These are phyloP conservation scores for Dromius quadrimaculatus DNA, from an alignment of 2,888 invertebrate genomes.

Conservation along the genomic window DNA sequence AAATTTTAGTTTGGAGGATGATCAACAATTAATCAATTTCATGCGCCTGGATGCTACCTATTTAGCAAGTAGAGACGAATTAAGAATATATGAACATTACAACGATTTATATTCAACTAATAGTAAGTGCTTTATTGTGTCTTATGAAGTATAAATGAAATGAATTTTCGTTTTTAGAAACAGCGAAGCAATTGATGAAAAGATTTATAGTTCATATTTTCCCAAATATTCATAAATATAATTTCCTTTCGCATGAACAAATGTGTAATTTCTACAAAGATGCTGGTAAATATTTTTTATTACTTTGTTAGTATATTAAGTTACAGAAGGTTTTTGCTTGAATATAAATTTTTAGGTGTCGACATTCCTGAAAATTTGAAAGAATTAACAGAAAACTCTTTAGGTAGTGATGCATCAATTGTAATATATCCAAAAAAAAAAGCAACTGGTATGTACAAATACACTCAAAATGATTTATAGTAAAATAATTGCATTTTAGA, in stretches of 20 bases:
- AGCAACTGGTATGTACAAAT: neutral
- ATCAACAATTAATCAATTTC: neutral
- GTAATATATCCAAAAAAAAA: neutral
- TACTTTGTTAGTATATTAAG: neutral
- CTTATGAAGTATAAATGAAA: neutral
- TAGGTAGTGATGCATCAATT: too few species aligned
- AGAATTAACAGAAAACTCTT: neutral
- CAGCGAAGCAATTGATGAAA: neutral
- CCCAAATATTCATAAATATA: conserved; percentile 3
- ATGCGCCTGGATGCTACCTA: neutral
- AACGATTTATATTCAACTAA: neutral
- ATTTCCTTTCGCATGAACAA: neutral
- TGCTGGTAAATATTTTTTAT: neutral
- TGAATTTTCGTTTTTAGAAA: neutral
- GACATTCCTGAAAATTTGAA: neutral
- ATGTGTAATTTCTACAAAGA: neutral
- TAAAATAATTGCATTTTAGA: too few species aligned
- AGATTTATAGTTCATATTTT: conserved; percentile 9
- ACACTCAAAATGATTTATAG: too few species aligned
- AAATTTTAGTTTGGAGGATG: neutral
- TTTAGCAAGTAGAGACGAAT: neutral
- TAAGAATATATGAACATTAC: neutral
- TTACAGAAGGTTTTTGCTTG: too few species aligned
- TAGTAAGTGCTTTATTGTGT: neutral
- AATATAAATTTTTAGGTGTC: neutral